Base-by-base conservation (phyloP, 2,113 vertebrate genomes). In the Chelonoidis abingdonii region DNA sequence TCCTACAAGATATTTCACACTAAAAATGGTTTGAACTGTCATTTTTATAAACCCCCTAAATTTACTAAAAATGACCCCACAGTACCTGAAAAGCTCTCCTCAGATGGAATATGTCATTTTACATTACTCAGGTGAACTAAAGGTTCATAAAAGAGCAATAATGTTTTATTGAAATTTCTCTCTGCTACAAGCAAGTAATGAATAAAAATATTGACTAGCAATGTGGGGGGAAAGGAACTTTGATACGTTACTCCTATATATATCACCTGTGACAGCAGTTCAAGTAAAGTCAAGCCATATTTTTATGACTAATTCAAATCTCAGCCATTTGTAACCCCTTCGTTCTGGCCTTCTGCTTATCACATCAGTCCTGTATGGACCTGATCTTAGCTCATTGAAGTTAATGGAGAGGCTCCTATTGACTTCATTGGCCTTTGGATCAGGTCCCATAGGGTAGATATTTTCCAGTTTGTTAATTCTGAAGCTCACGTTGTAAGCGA, bases 151-250 rank as follows among this genome's bases (percentile, higher is more conserved):
- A 97, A 94, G 93, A 86, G 19, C 47, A 96, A 56, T 92, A 80
- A 88, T 97, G 95, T 95, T 97, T 95, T 97, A 97, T 95, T 97
- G 96, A 84, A 89, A 94, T 96, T 95, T 96, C 47, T 95, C 76
- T 78, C 62, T 93, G 90, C 6, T 85, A 11, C 50, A 89, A 97
- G 84, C 79, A 95, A 93, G 78, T 89, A 97, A 93, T 93, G 95
- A 96, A 93, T 96, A 91, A 94, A 93, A 89, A 83, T 82, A 29
- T 10, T 62, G 90, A 84, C 56, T 75, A 80, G 80, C 41, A 47
- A 88, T 2, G 5, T 65, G 47, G 6, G 17, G 11, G 10, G 21
- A 85, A 83, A 92, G 49, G 0, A 76, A 35, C 91, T 89, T 88
- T 85, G 3, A 22, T 56, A 78, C 52, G 10, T 50, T 65, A 19